phyloP scores from a whole-genome alignment of 2,888 invertebrate species.

The Scaptomyza tumidula region DNA sequence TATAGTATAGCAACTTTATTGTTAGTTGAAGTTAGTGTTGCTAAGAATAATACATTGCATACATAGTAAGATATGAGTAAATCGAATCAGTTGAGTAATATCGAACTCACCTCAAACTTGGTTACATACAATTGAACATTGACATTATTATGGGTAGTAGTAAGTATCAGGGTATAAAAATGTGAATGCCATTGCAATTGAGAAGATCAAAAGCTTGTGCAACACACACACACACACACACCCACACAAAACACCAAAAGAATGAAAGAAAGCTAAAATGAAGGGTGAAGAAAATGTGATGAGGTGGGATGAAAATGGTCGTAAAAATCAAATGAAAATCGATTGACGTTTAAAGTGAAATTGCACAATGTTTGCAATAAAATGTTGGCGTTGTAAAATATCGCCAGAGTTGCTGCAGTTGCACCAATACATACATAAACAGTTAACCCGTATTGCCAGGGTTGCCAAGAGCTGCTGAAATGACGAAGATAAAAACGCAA shows the following conservation, averaged over 20 bases:
- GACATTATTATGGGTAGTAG: neutral
- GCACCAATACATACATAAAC: constrained; percentile 15
- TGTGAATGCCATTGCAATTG: constrained; percentile 41
- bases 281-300: neutral
- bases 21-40: too few relatives aligned
- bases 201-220: constrained; percentile 42
- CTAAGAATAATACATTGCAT: too few relatives aligned
- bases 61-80: neutral
- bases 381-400: constrained; percentile 76
- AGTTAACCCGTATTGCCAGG: constrained; percentile 7
- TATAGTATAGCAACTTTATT: neutral
- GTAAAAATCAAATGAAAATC: constrained; percentile 77
- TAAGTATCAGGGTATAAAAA: constrained; percentile 21
- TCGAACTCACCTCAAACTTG: neutral
- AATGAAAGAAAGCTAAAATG: neutral
- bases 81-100: neutral
- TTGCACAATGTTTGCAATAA: constrained; percentile 78
- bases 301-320: constrained; percentile 42
- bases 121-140: neutral
- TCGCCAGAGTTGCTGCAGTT: constrained; percentile 44
- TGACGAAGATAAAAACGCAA: constrained; percentile 78
- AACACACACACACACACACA: neutral
- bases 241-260: constrained; percentile 22
- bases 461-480: constrained; percentile 64
- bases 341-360: constrained; percentile 79